Evolutionary conservation across 2,888 invertebrate genomes (phyloP), one percentile per base, ranked within the genome.

Genomic region (Pammene fasciana): DNA sequence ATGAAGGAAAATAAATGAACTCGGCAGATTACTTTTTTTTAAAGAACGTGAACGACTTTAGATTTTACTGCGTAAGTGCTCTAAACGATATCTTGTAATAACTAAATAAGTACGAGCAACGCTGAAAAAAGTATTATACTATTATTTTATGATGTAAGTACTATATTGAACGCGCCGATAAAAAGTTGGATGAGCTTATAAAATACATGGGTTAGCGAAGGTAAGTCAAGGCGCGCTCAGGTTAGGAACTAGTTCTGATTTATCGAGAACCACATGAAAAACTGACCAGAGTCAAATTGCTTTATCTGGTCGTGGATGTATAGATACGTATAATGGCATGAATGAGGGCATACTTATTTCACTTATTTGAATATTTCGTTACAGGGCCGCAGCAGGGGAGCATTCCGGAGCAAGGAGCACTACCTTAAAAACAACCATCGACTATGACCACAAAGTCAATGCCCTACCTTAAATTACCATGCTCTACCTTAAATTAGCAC

Each of bases 131-230:
- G 56, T 50, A 68, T 62, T 68, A 68, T 64, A 59, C 68, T 52
- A 64, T 64, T n/a, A 65, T 65, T 68, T 68, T 68, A 68, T 65
- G 68, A 38, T 64, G 34, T 68, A 59, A 65, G 57, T 59, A 60
- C 68, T 62, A 62, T 64, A 62, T 68, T 68, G 68, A 64, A 38
- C 45, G 43, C 18, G 38, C 38, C 38, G 57, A 45, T 57, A 68
- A 68, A 65, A 68, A 68, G 36, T 59, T 68, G 52, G 48, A 64
- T 64, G 34, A 50, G 48, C 55, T 62, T 64, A 52, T 64, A 59
- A 68, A 64, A 50, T 62, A 68, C 64, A 45, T 52, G 52, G 52
- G 50, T 57, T 68, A 68, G 57, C 38, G 45, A 64, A 43, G 52
- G 14, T 59, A 50, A 62, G 41, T n/a, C n/a, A 9, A 38, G 61